A percentile compares a stretch with the other conserved stretches of the same genome.
Evolutionary conservation across 2,888 invertebrate genomes (phyloP).

Genomic region (Ennomos erosarius): DNA sequence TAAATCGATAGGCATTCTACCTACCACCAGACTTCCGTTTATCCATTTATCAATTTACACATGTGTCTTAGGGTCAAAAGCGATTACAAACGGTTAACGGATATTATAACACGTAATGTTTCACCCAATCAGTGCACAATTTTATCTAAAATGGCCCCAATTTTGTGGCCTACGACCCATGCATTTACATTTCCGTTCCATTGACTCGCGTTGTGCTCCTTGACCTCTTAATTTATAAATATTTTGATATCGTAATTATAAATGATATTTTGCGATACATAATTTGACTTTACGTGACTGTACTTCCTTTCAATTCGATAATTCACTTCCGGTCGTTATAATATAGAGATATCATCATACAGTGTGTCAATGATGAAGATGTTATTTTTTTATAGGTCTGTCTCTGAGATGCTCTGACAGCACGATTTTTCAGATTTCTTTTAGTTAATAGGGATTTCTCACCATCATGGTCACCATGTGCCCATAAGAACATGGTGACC

Average conservation of each 20-base stretch:
- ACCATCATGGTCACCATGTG: no score
- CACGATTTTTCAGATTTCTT: no score
- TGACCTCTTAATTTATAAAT: slow-evolving; percentile 43
- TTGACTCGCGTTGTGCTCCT: slow-evolving; percentile 56
- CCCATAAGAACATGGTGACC: no score
- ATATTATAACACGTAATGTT: background rate
- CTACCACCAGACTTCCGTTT: no score
- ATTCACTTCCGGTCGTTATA: slow-evolving; percentile 14
- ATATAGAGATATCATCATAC: background rate
- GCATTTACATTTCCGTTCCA: slow-evolving; percentile 68
- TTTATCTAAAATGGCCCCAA: slow-evolving; percentile 25
- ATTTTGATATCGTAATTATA: slow-evolving; percentile 4
- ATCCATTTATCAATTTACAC: no score
- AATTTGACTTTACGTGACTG: slow-evolving; percentile 10
- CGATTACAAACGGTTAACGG: no score
- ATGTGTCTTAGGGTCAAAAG: no score
- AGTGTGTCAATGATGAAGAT: no score
- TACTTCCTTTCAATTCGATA: slow-evolving; percentile 4
- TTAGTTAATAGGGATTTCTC: no score
- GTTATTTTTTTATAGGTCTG: no score
- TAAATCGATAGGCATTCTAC: no score
- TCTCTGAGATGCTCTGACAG: no score
- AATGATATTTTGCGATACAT: slow-evolving; percentile 6
- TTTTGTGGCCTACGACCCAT: slow-evolving; percentile 41
- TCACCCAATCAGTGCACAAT: slow-evolving; percentile 16